These are phyloP conservation scores for Diploscapter pachys DNA, from an alignment of 1,140 invertebrate species.

Conservation along the genomic window DNA sequence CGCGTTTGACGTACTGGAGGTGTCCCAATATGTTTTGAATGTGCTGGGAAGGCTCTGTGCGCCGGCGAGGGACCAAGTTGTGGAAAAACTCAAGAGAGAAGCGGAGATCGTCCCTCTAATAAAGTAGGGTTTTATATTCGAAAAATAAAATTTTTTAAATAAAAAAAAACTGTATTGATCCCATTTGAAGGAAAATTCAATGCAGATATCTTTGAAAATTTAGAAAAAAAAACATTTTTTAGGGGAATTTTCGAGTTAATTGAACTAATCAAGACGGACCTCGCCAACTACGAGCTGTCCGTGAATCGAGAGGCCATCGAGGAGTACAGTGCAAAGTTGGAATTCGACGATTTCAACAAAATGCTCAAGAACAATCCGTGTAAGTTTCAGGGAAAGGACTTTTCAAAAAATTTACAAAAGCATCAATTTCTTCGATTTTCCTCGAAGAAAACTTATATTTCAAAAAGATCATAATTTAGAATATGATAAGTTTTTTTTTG, in stretches of 20 bases:
- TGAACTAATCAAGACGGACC: constrained; percentile 26
- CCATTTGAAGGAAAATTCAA: neutral
- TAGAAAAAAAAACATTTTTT: constrained; percentile 1
- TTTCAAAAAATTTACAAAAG: too few relatives aligned
- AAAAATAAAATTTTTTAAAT: too few relatives aligned
- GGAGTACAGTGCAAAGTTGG: constrained; percentile 23
- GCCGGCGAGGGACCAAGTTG: constrained; percentile 9
- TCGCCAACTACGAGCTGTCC: constrained; percentile 24
- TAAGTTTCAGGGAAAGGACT: too few relatives aligned
- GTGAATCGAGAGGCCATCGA: constrained; percentile 19
- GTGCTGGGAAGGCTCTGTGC: constrained; percentile 23
- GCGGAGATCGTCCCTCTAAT: constrained; percentile 14
- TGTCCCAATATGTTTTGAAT: constrained; percentile 16
- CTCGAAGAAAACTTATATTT: too few relatives aligned
- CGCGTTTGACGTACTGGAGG: constrained; percentile 12
- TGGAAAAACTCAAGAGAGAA: constrained; percentile 9
- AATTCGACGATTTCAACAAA: constrained; percentile 6
- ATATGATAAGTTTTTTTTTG: too few relatives aligned
- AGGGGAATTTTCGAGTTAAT: constrained; percentile 23
- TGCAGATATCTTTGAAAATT: constrained; percentile 3
- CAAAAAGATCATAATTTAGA: too few relatives aligned
- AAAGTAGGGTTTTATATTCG: constrained; percentile 8
- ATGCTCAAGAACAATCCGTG: too few relatives aligned
- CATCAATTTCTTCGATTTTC: too few relatives aligned
- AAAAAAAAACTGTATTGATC: too few relatives aligned